Conservation (phyloP, 2,888 invertebrate genomes). For the Parthenolecanium corni region DNA sequence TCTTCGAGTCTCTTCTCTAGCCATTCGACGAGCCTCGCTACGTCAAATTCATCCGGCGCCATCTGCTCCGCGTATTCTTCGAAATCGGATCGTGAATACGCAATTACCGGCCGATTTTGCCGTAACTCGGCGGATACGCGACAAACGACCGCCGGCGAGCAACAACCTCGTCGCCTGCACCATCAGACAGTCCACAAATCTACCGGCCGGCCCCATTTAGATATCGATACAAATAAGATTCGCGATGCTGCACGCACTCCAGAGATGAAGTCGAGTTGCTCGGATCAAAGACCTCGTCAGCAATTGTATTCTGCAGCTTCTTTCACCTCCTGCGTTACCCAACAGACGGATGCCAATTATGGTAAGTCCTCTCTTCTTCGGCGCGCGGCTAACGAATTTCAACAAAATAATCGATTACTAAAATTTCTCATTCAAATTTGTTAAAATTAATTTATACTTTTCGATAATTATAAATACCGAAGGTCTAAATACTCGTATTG, state of each 20-base stretch:
- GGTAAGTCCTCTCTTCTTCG: not conserved
- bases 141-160: constrained; percentile 14
- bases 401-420: no score
- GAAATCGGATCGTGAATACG: not conserved
- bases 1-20: not conserved
- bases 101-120: constrained; percentile 55
- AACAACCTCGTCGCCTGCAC: constrained; percentile 33
- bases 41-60: constrained; percentile 16
- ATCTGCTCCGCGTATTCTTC: no score
- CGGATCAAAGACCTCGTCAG: constrained; percentile 58
- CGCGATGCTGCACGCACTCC: constrained; percentile 27
- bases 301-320: constrained; percentile 69
- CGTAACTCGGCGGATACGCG: constrained; percentile 37
- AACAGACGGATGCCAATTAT: constrained; percentile 30
- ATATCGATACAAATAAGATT: constrained; percentile 42
- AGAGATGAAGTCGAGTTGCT: constrained; percentile 30
- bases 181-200: constrained; percentile 32
- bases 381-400: no score
- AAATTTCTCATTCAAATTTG: no score
- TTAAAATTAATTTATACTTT: no score
- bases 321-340: constrained; percentile 56
- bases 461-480: no score
- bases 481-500: no score
- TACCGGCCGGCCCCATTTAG: constrained; percentile 46
- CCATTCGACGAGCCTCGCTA: not conserved